These are phyloP conservation scores for Rousettus madagascariensis DNA, from an alignment of 2,797 vertebrate species.

Conservation along the genomic window DNA sequence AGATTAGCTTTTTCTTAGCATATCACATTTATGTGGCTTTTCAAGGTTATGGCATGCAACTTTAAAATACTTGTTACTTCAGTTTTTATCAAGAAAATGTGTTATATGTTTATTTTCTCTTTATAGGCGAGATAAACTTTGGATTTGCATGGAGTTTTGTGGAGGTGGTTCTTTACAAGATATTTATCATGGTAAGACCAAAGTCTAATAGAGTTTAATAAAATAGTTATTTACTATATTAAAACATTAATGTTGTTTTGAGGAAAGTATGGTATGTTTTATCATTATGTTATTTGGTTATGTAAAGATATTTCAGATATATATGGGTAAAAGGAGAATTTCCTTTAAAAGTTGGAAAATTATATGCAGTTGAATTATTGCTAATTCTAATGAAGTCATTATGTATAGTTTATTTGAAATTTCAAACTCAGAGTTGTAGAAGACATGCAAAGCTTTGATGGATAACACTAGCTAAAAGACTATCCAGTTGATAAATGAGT, in stretches of 20 bases:
- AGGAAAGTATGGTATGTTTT: constrained; percentile 25
- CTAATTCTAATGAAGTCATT: constrained; percentile 7
- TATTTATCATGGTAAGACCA: constrained; percentile 94
- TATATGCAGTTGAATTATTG: background rate
- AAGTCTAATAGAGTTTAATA: constrained; percentile 63
- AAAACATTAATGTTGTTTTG: constrained; percentile 6
- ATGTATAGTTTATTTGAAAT: background rate
- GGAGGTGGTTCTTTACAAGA: constrained; percentile 98
- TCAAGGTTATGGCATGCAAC: background rate
- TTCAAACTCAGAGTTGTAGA: background rate
- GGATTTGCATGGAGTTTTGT: constrained; percentile 99
- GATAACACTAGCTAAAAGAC: background rate
- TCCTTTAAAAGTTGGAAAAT: constrained; percentile 32
- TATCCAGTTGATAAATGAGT: background rate
- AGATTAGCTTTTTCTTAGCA: constrained; percentile 6
- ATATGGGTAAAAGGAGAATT: background rate
- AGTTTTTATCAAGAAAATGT: constrained; percentile 55
- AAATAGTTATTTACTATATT: constrained; percentile 32
- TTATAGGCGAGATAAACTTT: constrained; percentile 97
- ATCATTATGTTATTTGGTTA: background rate
- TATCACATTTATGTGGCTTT: constrained; percentile 24
- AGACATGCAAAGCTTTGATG: background rate
- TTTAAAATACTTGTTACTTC: background rate
- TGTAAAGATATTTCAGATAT: background rate
- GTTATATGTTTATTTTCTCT: constrained; percentile 69